phyloP scores from a whole-genome alignment of 1,140 invertebrate species.

The Trichomalopsis sarcophagae region DNA sequence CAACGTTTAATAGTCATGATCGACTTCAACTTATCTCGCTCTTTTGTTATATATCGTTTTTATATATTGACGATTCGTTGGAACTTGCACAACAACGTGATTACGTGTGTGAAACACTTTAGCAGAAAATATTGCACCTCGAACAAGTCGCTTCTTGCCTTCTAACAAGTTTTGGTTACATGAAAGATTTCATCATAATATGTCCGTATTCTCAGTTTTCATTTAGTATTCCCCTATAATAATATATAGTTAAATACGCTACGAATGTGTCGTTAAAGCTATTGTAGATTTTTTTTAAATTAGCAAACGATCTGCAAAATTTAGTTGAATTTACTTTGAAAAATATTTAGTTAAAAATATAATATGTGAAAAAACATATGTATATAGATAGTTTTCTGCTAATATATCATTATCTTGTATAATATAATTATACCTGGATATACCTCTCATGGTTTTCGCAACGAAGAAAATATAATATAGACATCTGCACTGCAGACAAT shows the following conservation, averaged over 20 bases:
- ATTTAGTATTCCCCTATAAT: neutral
- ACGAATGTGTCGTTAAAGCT: constrained; percentile 8
- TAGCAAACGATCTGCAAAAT: neutral
- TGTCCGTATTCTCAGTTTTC: constrained; percentile 44
- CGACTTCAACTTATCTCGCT: neutral
- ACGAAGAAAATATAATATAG: constrained; percentile 43
- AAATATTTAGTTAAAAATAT: constrained; percentile 42
- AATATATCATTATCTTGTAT: neutral
- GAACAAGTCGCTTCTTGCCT: constrained; percentile 55
- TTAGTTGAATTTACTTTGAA: constrained; percentile 11
- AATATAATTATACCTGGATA: constrained; percentile 2
- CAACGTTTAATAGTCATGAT: neutral
- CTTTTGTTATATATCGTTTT: constrained; percentile 9
- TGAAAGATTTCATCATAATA: constrained; percentile 40
- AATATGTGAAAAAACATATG: constrained; percentile 23
- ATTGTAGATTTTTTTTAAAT: neutral
- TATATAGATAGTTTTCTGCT: constrained; percentile 9
- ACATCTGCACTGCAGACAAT: constrained; percentile 39
- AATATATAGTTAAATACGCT: neutral
- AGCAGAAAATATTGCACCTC: constrained; percentile 61
- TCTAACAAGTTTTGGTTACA: constrained; percentile 57
- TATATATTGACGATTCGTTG: constrained; percentile 57
- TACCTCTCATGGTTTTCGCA: neutral
- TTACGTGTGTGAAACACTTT: constrained; percentile 50
- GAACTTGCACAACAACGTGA: constrained; percentile 54